Percentiles rank a stretch among this genome's conserved stretches.
phyloP scores from a whole-genome alignment of 2,888 invertebrate genomes.

The Drosophila cyrtoloma region DNA sequence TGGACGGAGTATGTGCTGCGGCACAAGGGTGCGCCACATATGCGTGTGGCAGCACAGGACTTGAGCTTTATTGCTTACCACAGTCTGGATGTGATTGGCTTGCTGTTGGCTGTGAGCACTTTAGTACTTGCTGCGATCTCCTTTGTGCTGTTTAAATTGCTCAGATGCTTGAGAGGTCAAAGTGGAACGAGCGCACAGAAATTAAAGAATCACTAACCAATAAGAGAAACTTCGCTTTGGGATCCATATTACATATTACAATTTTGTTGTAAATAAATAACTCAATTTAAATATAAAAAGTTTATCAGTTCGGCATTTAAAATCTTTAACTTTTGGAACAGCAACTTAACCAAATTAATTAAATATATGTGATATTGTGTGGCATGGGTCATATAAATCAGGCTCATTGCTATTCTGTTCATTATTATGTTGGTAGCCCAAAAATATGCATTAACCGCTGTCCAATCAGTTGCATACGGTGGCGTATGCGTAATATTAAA shows the following conservation, averaged over 20 bases:
- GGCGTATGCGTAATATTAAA: constrained; percentile 74
- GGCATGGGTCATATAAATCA: constrained; percentile 25
- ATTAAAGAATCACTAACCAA: constrained; percentile 28
- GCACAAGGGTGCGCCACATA: constrained; percentile 83
- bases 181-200: not conserved
- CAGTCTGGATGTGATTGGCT: constrained; percentile 77
- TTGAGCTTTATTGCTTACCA: constrained; percentile 81
- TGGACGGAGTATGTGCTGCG: constrained; percentile 83
- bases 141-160: constrained; percentile 2
- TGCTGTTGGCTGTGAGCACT: constrained; percentile 54
- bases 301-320: not conserved
- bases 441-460: constrained; percentile 63
- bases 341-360: not conserved
- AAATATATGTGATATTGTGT: not conserved
- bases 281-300: no score
- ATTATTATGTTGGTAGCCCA: constrained; percentile 29
- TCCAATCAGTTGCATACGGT: constrained; percentile 69
- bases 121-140: constrained; percentile 16
- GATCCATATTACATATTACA: not conserved
- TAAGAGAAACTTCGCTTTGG: not conserved
- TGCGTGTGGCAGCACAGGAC: constrained; percentile 81
- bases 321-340: not conserved
- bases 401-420: constrained; percentile 43
- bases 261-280: no score
- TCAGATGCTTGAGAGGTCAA: not conserved